phyloP scores from a whole-genome alignment of 2,888 invertebrate genomes.

The Oxyteleia sp. region DNA sequence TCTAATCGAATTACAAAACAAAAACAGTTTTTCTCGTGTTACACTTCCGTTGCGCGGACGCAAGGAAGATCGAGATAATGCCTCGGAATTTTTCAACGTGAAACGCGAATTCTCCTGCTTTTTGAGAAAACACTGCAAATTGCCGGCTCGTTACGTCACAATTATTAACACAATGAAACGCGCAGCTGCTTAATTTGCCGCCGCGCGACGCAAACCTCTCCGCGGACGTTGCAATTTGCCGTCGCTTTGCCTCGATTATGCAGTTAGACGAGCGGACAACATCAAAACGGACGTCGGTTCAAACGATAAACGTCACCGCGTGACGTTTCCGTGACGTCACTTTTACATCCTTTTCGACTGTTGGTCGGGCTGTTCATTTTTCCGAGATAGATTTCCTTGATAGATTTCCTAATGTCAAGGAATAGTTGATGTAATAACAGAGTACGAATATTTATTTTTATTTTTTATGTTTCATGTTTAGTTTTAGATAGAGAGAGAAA shows the following conservation, averaged over 20 bases:
- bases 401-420: too few relatives aligned
- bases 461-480: too few relatives aligned
- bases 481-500: too few relatives aligned
- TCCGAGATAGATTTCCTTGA: too few relatives aligned
- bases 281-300: slow-evolving; percentile 18
- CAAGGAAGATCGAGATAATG: slow-evolving; percentile 46
- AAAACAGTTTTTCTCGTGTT: too few relatives aligned
- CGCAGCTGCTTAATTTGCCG: slow-evolving; percentile 75
- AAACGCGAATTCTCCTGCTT: slow-evolving; percentile 60
- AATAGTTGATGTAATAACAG: too few relatives aligned
- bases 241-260: slow-evolving; percentile 56
- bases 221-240: slow-evolving; percentile 69
- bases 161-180: slow-evolving; percentile 62
- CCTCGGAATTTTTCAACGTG: slow-evolving; percentile 52
- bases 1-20: too few relatives aligned
- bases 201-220: slow-evolving; percentile 40
- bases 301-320: slow-evolving; percentile 41
- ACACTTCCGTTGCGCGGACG: slow-evolving; percentile 47
- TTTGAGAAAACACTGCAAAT: slow-evolving; percentile 65
- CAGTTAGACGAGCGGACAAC: slow-evolving; percentile 16
- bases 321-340: slow-evolving; percentile 33
- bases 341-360: slow-evolving; percentile 26
- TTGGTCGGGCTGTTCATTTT: too few relatives aligned
- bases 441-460: too few relatives aligned
- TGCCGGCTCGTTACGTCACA: slow-evolving; percentile 64